A percentile compares a stretch with the other conserved stretches of the same genome.
Conservation (phyloP, 1,140 invertebrate species). For the Drosophila mojavensis region DNA sequence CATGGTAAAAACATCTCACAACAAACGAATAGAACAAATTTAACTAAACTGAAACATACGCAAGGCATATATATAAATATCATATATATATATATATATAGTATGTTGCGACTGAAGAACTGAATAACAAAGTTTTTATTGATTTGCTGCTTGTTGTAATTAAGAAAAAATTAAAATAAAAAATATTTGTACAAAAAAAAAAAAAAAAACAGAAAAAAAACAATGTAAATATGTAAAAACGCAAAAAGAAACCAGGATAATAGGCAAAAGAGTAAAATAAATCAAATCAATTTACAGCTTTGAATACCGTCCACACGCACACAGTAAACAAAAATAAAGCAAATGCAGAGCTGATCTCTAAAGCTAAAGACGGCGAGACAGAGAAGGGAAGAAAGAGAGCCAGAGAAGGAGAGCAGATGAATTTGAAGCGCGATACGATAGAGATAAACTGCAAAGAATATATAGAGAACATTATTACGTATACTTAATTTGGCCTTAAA, state of each 20-base stretch:
- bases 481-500: constrained; percentile 76
- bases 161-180: constrained; percentile 61
- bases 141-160: constrained; percentile 81
- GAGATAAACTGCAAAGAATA: not conserved
- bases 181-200: constrained; percentile 69
- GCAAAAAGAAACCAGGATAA: constrained; percentile 61
- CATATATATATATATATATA: constrained; percentile 33
- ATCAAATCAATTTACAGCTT: constrained; percentile 83
- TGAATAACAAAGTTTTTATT: constrained; percentile 76
- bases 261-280: constrained; percentile 59
- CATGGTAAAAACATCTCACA: constrained; percentile 65
- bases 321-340: constrained; percentile 67
- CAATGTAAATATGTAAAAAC: constrained; percentile 76
- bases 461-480: constrained; percentile 53
- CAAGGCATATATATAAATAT: constrained; percentile 32
- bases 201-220: constrained; percentile 32
- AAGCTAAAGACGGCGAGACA: not conserved
- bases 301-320: constrained; percentile 84
- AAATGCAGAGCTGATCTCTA: constrained; percentile 39
- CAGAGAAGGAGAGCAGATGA: too few species aligned
- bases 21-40: constrained; percentile 35
- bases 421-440: too few species aligned
- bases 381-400: not conserved
- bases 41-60: constrained; percentile 21
- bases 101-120: constrained; percentile 75